Conservation (phyloP, 1,140 invertebrate genomes). For the Aplysia californica region DNA sequence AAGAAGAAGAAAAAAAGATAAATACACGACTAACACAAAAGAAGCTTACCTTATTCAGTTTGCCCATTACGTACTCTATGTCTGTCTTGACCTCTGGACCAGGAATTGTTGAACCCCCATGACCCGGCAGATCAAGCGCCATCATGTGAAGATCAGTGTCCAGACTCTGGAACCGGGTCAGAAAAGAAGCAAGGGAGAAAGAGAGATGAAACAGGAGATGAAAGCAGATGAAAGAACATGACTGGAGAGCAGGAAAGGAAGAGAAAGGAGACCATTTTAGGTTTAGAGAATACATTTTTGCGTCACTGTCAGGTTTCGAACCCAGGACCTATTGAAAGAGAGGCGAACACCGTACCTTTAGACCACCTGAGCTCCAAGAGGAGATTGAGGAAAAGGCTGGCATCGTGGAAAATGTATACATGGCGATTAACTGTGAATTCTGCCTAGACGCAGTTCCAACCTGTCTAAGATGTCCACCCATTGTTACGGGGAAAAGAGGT, state of each 20-base stretch:
- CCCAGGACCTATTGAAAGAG: too few relatives aligned
- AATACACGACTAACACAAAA: too few relatives aligned
- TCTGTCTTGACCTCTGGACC: conserved; percentile 44
- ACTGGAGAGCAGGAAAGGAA: too few relatives aligned
- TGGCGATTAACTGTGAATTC: too few relatives aligned
- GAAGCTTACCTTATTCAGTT: conserved; percentile 44
- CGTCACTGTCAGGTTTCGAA: too few relatives aligned
- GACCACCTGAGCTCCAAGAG: neutral
- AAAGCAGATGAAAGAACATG: too few relatives aligned
- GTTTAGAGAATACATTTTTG: neutral
- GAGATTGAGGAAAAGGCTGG: neutral
- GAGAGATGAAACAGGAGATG: neutral
- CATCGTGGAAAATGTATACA: neutral
- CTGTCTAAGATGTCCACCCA: too few relatives aligned
- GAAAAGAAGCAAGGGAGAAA: neutral
- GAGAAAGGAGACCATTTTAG: neutral
- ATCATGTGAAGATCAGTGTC: conserved; percentile 49
- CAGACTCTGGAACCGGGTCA: conserved; percentile 40
- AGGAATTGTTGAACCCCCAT: conserved; percentile 48
- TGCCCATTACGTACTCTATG: conserved; percentile 32
- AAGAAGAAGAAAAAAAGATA: too few relatives aligned
- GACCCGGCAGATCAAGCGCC: conserved; percentile 56
- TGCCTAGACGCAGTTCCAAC: too few relatives aligned
- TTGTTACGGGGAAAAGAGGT: too few relatives aligned
- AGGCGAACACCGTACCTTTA: too few relatives aligned